Evolutionary conservation across 1,140 invertebrate genomes (phyloP), one percentile per base, ranked within the genome.

Genomic region (Heliconius melpomene): DNA sequence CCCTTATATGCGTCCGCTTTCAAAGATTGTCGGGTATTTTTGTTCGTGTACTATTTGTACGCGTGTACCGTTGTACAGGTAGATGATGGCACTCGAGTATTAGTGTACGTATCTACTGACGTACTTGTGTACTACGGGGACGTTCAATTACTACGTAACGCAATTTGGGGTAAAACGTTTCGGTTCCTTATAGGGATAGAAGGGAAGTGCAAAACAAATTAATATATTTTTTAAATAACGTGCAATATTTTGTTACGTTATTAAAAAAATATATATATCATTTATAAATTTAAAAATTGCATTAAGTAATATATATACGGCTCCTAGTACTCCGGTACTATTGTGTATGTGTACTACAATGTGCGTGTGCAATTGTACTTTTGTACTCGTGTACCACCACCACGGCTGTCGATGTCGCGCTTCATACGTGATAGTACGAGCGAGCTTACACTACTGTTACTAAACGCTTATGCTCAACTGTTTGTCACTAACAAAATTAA

Each of bases 1-100:
- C 84, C 26, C 60, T 84, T 86, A 84, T 86, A 84, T 82, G 84
- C 86, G 86, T 84, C 82, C 75, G 86, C 86, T 87, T 86, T 50
- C 50, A 52, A 20, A 20, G 6, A 52, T 20, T 29, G 60, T 66
- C 60, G 60, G 23, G 11, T 16, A 57, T 23, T 23, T 11, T 23
- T 66, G 60, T 57, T 23, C 54, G 54, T 57, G 54, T 23, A 52
- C 50, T 52, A 52, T 52, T 52, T 18, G 50, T 23, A 57, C 54
- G 20, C 54, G 54, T 23, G 54, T 57, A 57, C 54, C 54, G 20
- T 23, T 57, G 54, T 57, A 57, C n/a, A 3, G 8, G 54, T 23
- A 11, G 18, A 54, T 20, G 20, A 18, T 54, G 2, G 52, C 8
- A n/a, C 20, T 54, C 11, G 54, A 23, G 54, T 23, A 23, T 23